phyloP scores from a whole-genome alignment of 2,888 invertebrate species.

The Macrostomum cliftonense region DNA sequence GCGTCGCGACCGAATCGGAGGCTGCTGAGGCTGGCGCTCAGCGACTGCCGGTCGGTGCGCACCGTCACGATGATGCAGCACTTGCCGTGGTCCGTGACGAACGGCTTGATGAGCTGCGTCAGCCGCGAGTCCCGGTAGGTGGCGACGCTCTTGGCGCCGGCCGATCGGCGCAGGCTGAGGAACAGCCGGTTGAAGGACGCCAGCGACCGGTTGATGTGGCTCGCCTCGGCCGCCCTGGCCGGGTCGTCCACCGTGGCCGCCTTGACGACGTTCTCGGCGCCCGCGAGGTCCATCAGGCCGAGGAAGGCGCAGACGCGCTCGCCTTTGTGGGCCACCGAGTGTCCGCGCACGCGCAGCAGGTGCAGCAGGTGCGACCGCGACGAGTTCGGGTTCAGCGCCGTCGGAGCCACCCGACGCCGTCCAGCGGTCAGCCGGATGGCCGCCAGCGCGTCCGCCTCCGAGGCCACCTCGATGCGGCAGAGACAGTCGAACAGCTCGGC shows the following conservation, averaged over 20 bases:
- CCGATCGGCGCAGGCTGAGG: background rate
- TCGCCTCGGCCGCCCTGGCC: conserved; percentile 1
- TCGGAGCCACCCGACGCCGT: conserved; percentile 3
- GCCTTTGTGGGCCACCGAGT: conserved; percentile 3
- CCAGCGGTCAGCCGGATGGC: background rate
- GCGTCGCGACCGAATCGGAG: conserved; percentile 7
- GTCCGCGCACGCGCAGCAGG: conserved; percentile 2
- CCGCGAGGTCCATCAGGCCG: conserved; percentile 4
- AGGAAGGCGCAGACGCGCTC: conserved; percentile 5
- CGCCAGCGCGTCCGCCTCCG: conserved; percentile 6
- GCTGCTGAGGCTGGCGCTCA: conserved; percentile 3
- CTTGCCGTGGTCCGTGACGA: conserved; percentile 7
- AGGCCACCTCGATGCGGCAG: conserved; percentile 2
- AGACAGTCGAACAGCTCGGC: conserved; percentile 3
- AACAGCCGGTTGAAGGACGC: conserved; percentile 8
- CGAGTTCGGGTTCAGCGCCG: conserved; percentile 8
- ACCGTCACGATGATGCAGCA: conserved; percentile 6
- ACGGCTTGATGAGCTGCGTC: conserved; percentile 6
- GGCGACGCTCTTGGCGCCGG: conserved; percentile 1
- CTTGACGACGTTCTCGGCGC: conserved; percentile 8
- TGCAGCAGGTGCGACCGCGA: conserved; percentile 7
- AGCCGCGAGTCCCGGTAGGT: conserved; percentile 7
- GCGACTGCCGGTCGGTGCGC: conserved; percentile 3
- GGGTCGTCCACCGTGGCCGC: conserved; percentile 5
- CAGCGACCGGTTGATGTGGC: conserved; percentile 7